Evolutionary conservation across 2,888 invertebrate species (phyloP).

Genomic region (Galerucella pusilla): DNA sequence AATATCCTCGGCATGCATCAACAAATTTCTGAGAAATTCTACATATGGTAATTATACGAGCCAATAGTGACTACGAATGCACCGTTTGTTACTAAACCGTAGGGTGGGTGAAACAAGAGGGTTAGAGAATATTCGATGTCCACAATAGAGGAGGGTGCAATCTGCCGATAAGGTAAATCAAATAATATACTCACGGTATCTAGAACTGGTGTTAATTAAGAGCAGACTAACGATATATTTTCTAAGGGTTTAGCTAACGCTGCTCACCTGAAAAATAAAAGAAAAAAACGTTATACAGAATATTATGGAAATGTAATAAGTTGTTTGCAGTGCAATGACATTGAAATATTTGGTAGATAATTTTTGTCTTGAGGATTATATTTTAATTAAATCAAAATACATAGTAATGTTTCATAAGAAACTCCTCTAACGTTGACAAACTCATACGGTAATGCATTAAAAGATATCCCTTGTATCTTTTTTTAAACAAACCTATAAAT

Average conservation of each 20-base stretch:
- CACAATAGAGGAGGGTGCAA: conserved; percentile 38
- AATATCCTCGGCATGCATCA: not conserved
- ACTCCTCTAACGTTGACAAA: conserved; percentile 13
- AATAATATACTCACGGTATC: conserved; percentile 62
- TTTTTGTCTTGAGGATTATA: too few relatives aligned
- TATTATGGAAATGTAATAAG: not conserved
- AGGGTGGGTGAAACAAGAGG: conserved; percentile 11
- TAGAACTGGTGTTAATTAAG: conserved; percentile 63
- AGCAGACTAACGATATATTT: conserved; percentile 54
- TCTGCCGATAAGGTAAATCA: conserved; percentile 53
- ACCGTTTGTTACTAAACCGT: conserved; percentile 36
- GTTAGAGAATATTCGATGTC: conserved; percentile 12
- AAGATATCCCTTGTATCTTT: conserved; percentile 30
- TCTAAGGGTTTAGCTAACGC: conserved; percentile 49
- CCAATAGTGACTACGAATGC: conserved; percentile 59
- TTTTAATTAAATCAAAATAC: too few relatives aligned
- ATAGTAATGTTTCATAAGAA: too few relatives aligned
- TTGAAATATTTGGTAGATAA: too few relatives aligned
- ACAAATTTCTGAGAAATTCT: conserved; percentile 22
- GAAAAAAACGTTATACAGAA: not conserved
- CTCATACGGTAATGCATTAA: conserved; percentile 31
- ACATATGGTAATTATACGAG: conserved; percentile 58
- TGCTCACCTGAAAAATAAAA: conserved; percentile 60
- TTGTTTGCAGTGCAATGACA: not conserved
- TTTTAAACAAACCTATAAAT: conserved; percentile 36